Conservation (phyloP, 2,797 vertebrate genomes). For the Octomys mimax region DNA sequence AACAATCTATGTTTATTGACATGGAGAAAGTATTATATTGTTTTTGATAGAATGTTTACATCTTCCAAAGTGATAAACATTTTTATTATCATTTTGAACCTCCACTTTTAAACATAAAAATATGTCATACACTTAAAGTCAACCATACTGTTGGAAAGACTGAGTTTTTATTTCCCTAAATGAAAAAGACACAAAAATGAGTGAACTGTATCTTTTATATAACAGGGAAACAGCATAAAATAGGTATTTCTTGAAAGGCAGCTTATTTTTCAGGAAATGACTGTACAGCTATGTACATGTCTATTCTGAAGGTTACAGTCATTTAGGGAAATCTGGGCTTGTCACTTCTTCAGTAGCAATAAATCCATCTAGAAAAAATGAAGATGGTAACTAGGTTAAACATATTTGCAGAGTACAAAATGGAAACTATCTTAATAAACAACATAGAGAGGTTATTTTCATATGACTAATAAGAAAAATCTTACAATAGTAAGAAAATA, state of each 20-base stretch:
- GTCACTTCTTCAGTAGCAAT: background rate
- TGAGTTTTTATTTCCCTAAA: background rate
- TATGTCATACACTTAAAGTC: slow-evolving; percentile 42
- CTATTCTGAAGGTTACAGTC: background rate
- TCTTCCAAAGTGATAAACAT: slow-evolving; percentile 44
- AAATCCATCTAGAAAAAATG: slow-evolving; percentile 38
- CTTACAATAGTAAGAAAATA: background rate
- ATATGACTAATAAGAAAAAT: background rate
- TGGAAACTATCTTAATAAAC: background rate
- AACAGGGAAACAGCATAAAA: background rate
- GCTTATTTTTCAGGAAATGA: slow-evolving; percentile 81
- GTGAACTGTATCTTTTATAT: slow-evolving; percentile 7
- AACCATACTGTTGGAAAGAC: slow-evolving; percentile 50
- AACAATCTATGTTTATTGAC: background rate
- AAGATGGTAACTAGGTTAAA: slow-evolving; percentile 49
- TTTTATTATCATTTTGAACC: background rate
- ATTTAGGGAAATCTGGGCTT: background rate
- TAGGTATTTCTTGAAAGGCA: slow-evolving; percentile 37
- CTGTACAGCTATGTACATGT: slow-evolving; percentile 90
- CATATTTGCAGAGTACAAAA: background rate
- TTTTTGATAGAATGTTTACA: slow-evolving; percentile 60
- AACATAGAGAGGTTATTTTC: background rate
- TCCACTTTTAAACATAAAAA: slow-evolving; percentile 22
- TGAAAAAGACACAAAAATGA: slow-evolving; percentile 31
- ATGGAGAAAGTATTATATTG: background rate